Evolutionary conservation across 2,113 vertebrate genomes (phyloP).

Genomic region (Phocoena sinus): DNA sequence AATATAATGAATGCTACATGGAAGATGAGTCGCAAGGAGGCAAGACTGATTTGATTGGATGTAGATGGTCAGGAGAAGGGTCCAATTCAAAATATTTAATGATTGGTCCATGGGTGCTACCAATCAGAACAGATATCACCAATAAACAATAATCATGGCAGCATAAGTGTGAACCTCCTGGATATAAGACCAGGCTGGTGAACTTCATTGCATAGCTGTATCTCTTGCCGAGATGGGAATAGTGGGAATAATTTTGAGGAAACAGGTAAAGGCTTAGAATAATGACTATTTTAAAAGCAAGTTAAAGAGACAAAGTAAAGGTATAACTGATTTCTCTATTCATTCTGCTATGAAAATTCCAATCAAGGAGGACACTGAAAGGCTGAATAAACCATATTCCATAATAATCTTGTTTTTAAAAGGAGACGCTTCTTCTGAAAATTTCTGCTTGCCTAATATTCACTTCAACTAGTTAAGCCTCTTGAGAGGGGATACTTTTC

Average conservation of each 20-base stretch:
- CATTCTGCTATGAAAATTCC: constrained; percentile 37
- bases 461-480: constrained; percentile 39
- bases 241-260: background rate
- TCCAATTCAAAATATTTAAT: background rate
- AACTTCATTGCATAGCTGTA: background rate
- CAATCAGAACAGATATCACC: background rate
- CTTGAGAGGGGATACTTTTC: background rate
- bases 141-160: background rate
- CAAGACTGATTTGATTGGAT: background rate
- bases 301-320: constrained; percentile 18
- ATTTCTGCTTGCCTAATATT: constrained; percentile 35
- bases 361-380: constrained; percentile 8
- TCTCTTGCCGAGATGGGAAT: background rate
- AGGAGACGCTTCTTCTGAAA: constrained; percentile 13
- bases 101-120: background rate
- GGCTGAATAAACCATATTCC: background rate
- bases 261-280: background rate
- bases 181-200: background rate
- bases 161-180: background rate
- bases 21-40: background rate
- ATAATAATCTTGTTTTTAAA: constrained; percentile 23
- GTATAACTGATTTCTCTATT: background rate
- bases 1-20: background rate
- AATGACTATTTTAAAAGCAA: background rate
- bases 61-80: background rate